Evolutionary conservation across 2,797 vertebrate species (phyloP).

Genomic region (Rhodeus uyekii): DNA sequence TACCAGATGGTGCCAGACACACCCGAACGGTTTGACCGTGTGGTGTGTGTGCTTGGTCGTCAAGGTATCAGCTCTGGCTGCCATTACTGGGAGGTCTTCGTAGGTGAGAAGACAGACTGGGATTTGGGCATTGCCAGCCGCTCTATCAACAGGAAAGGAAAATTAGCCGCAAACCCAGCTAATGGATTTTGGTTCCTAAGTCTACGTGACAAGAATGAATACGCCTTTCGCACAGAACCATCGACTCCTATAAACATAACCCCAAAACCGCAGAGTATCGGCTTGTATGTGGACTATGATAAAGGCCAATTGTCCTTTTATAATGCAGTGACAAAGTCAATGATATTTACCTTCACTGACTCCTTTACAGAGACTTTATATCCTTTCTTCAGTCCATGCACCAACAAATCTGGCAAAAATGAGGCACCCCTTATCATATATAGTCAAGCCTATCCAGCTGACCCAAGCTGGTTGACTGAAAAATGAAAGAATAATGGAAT

Average conservation of each 20-base stretch:
- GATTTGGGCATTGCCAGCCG: conserved; percentile 74
- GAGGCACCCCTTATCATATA: conserved; percentile 73
- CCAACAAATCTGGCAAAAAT: conserved; percentile 80
- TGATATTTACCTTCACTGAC: conserved; percentile 72
- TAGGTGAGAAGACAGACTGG: conserved; percentile 78
- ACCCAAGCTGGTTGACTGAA: conserved; percentile 12
- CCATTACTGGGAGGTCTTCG: conserved; percentile 84
- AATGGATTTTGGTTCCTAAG: conserved; percentile 80
- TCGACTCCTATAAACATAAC: conserved; percentile 62
- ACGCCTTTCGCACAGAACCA: conserved; percentile 72
- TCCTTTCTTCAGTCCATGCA: conserved; percentile 80
- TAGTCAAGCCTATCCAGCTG: conserved; percentile 54
- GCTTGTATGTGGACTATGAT: conserved; percentile 78
- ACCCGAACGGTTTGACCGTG: conserved; percentile 76
- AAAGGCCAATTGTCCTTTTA: conserved; percentile 79
- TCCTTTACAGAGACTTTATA: conserved; percentile 71
- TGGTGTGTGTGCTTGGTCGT: conserved; percentile 78
- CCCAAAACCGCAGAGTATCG: conserved; percentile 65
- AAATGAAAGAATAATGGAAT: neutral
- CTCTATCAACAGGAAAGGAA: conserved; percentile 74
- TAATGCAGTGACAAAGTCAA: conserved; percentile 69
- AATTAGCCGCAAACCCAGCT: conserved; percentile 72
- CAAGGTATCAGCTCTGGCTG: conserved; percentile 76
- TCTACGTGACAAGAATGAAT: conserved; percentile 70
- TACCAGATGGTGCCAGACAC: conserved; percentile 67